These are phyloP conservation scores for Bradypus variegatus DNA, from an alignment of 2,797 vertebrate genomes.

Conservation along the genomic window DNA sequence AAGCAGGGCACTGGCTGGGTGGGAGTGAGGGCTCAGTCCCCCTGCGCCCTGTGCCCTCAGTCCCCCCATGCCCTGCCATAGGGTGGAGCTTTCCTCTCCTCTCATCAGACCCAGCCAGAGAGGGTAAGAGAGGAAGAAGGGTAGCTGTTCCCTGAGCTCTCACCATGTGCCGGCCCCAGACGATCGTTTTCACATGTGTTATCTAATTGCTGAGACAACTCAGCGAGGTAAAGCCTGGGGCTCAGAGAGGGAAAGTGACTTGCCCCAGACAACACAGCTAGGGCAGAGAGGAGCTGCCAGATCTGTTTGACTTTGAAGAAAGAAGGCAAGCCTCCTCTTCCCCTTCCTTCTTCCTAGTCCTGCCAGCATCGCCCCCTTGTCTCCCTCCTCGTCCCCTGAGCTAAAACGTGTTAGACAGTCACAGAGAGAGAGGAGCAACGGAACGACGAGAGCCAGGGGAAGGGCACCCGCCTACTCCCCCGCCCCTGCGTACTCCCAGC, in stretches of 20 bases:
- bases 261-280: background rate
- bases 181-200: background rate
- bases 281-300: background rate
- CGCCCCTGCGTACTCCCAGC: background rate
- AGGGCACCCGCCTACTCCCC: background rate
- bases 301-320: background rate
- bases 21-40: background rate
- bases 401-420: background rate
- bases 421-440: background rate
- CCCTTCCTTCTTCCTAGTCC: background rate
- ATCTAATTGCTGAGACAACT: constrained; percentile 3
- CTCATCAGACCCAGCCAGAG: background rate
- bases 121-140: background rate
- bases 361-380: background rate
- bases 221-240: background rate
- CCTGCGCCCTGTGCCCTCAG: background rate
- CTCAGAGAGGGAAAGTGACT: background rate
- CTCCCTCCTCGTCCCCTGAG: background rate
- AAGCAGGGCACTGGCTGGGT: background rate
- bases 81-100: background rate
- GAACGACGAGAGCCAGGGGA: background rate
- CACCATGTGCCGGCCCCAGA: background rate
- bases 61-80: background rate
- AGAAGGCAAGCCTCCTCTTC: background rate
- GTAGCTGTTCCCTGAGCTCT: background rate